phyloP scores from a whole-genome alignment of 64 coral and sea anemone genomes.

The Pocillopora verrucosa region DNA sequence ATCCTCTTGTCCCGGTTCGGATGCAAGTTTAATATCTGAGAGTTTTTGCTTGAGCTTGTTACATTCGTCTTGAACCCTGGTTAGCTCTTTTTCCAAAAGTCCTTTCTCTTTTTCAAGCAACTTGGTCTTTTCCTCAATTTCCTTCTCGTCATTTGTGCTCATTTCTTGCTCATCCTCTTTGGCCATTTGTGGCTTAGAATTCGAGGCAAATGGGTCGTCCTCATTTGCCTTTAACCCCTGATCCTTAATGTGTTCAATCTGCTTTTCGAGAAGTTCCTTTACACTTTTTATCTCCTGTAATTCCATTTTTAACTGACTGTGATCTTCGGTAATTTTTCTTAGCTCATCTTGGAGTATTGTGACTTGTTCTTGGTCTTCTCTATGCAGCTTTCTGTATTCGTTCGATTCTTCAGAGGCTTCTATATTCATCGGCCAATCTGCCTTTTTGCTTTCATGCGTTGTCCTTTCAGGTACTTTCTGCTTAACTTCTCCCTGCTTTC shows the following conservation, averaged over 20 bases:
- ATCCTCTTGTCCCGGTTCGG: conserved; percentile 43
- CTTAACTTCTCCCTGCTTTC: not conserved
- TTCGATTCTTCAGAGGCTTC: not conserved
- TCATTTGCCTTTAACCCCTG: not conserved
- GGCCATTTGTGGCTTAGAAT: not conserved
- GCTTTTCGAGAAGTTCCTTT: conserved; percentile 15
- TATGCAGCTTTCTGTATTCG: not conserved
- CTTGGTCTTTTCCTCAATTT: conserved; percentile 32
- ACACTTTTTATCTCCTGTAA: not conserved
- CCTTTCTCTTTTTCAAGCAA: conserved; percentile 25
- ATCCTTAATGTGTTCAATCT: not conserved
- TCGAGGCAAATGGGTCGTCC: not conserved
- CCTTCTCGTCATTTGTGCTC: conserved; percentile 1
- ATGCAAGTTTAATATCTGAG: conserved; percentile 20
- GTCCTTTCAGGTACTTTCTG: not conserved
- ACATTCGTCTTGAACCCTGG: conserved; percentile 29
- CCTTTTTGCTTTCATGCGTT: not conserved
- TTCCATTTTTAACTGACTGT: conserved; percentile 5
- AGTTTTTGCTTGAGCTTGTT: conserved; percentile 41
- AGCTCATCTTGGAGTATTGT: not conserved
- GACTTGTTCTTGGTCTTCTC: not conserved
- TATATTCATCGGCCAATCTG: not conserved
- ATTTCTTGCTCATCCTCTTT: not conserved
- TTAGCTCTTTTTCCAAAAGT: conserved; percentile 36
- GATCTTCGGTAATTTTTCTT: not conserved